These are phyloP conservation scores for Chironomus tepperi DNA, from an alignment of 1,140 invertebrate genomes.

Conservation along the genomic window DNA sequence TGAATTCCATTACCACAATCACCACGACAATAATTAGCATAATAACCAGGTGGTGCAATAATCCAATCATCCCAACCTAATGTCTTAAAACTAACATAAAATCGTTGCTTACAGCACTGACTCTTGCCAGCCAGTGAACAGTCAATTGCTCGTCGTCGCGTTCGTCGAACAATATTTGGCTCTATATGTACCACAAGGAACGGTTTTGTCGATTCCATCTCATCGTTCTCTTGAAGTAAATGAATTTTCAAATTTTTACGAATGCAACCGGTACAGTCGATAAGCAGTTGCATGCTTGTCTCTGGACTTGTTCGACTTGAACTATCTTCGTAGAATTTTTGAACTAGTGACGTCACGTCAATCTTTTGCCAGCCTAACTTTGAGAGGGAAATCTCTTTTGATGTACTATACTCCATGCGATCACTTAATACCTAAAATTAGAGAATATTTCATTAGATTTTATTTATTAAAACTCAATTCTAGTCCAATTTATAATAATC, in stretches of 20 bases:
- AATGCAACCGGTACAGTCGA: conserved; percentile 75
- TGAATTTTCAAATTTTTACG: conserved; percentile 56
- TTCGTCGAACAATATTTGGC: conserved; percentile 48
- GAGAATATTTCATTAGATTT: not conserved
- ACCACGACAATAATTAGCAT: conserved; percentile 89
- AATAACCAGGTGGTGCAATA: conserved; percentile 80
- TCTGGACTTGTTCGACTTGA: conserved; percentile 29
- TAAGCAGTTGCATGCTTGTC: conserved; percentile 53
- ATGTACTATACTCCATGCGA: conserved; percentile 51
- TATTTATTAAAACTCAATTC: no score
- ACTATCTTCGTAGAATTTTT: conserved; percentile 55
- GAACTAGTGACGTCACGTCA: conserved; percentile 69
- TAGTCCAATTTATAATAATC: no score
- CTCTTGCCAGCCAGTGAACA: conserved; percentile 64
- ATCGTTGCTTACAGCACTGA: conserved; percentile 83
- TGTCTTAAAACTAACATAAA: conserved; percentile 83
- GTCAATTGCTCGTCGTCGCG: conserved; percentile 70
- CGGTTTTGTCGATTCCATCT: conserved; percentile 43
- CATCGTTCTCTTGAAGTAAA: conserved; percentile 31
- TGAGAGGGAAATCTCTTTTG: conserved; percentile 55
- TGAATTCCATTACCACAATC: conserved; percentile 62
- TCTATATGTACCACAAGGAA: conserved; percentile 78
- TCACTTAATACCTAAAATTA: conserved; percentile 7
- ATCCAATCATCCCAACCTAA: conserved; percentile 95
- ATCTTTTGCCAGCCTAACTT: conserved; percentile 77